A percentile compares a stretch with the other conserved stretches of the same genome.
Conservation (phyloP, 2,113 vertebrate species). For the Bagarius yarrelli region DNA sequence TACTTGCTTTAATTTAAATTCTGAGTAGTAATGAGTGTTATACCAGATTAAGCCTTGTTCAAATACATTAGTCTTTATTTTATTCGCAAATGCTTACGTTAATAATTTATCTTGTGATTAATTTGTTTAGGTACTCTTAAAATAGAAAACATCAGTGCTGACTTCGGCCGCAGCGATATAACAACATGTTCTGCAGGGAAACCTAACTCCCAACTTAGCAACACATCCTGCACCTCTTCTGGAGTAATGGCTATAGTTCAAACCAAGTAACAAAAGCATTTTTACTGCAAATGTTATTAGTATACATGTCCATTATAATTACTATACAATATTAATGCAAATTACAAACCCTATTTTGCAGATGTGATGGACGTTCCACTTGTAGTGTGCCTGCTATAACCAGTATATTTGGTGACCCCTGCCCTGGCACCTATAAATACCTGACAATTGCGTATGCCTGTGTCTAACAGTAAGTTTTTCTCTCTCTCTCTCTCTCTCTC, state of each 20-base stretch:
- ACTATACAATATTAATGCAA: not conserved
- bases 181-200: conserved; percentile 9
- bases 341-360: not conserved
- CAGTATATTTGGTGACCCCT: not conserved
- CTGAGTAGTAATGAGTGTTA: too few species aligned
- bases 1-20: too few species aligned
- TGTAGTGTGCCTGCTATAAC: not conserved
- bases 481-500: too few species aligned
- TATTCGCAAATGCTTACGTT: not conserved
- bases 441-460: not conserved
- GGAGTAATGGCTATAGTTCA: not conserved
- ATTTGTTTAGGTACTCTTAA: not conserved
- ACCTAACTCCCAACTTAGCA: not conserved
- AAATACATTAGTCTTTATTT: not conserved
- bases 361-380: not conserved
- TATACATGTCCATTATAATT: not conserved
- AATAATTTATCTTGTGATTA: not conserved
- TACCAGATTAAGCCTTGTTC: not conserved
- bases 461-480: not conserved
- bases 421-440: not conserved
- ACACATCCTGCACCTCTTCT: conserved; percentile 13
- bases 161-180: conserved; percentile 28
- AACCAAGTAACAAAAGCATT: not conserved
- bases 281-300: not conserved
- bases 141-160: conserved; percentile 3